Conservation (phyloP, 2,113 vertebrate species). For the Pterocles gutturalis region DNA sequence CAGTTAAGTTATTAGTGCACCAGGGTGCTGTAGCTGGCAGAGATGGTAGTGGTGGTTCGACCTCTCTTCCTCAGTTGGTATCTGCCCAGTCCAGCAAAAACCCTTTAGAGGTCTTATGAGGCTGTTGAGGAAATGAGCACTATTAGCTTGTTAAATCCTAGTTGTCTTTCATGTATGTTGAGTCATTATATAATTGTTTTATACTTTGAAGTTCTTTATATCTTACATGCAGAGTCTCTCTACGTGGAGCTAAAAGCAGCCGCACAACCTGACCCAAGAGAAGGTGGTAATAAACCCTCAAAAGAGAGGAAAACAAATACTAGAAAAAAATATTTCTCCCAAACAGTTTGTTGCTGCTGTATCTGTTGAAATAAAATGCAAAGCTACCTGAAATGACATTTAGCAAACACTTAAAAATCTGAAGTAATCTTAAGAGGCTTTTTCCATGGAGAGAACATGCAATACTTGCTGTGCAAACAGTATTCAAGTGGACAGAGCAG, state of each 20-base stretch:
- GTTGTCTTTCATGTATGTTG: background rate
- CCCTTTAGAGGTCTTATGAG: background rate
- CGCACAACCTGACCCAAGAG: background rate
- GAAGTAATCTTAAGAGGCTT: background rate
- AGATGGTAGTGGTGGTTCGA: background rate
- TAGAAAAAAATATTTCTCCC: background rate
- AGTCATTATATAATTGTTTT: background rate
- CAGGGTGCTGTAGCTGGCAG: background rate
- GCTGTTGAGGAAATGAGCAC: background rate
- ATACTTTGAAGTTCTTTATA: background rate
- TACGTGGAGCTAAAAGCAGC: background rate
- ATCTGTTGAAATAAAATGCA: background rate
- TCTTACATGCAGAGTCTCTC: background rate
- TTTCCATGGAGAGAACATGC: background rate
- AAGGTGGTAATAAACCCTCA: background rate
- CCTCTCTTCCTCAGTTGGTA: background rate
- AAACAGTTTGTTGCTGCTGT: background rate
- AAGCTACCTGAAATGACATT: background rate
- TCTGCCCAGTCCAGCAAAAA: background rate
- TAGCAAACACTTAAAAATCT: background rate
- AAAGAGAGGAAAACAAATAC: background rate
- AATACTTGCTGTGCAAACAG: background rate
- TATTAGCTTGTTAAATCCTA: background rate
- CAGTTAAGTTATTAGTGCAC: background rate
- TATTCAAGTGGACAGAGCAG: background rate